These are phyloP conservation scores for Leucophenga maculata DNA, from an alignment of 2,888 invertebrate genomes.

Conservation along the genomic window DNA sequence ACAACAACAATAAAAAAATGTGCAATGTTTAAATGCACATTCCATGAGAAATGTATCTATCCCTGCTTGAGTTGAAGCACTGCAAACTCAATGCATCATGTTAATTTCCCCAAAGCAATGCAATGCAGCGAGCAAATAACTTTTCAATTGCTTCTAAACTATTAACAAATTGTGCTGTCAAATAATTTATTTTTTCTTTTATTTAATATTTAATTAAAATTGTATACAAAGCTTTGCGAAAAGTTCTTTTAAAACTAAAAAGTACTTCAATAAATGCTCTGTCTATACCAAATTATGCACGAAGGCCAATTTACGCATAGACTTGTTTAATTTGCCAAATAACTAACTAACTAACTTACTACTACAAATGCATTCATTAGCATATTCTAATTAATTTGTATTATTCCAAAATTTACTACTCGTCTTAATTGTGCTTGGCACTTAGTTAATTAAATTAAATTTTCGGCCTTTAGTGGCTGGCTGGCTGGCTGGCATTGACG, in stretches of 20 bases:
- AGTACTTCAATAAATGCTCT: neutral
- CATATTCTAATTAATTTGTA: conserved; percentile 65
- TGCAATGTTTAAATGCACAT: neutral
- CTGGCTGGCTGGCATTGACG: too few species aligned
- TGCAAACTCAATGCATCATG: conserved; percentile 13
- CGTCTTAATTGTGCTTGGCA: conserved; percentile 61
- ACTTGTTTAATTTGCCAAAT: too few species aligned
- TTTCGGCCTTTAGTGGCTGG: conserved; percentile 34
- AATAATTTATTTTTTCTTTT: neutral
- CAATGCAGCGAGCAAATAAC: neutral
- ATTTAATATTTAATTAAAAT: neutral
- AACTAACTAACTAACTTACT: too few species aligned
- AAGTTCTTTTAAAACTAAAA: neutral
- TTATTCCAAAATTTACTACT: conserved; percentile 60
- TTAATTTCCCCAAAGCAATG: conserved; percentile 16
- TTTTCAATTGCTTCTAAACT: neutral
- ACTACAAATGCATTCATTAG: conserved; percentile 45
- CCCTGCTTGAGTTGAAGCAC: neutral
- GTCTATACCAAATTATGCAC: conserved; percentile 23
- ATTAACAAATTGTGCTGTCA: neutral
- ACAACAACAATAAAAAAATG: conserved; percentile 6
- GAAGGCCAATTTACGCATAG: neutral
- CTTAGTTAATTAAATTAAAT: conserved; percentile 64
- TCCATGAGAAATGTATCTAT: neutral
- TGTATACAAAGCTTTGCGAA: too few species aligned